A percentile compares a stretch with the other conserved stretches of the same genome.
Evolutionary conservation across 2,797 vertebrate species (phyloP).

Genomic region (Chrosomus eos): DNA sequence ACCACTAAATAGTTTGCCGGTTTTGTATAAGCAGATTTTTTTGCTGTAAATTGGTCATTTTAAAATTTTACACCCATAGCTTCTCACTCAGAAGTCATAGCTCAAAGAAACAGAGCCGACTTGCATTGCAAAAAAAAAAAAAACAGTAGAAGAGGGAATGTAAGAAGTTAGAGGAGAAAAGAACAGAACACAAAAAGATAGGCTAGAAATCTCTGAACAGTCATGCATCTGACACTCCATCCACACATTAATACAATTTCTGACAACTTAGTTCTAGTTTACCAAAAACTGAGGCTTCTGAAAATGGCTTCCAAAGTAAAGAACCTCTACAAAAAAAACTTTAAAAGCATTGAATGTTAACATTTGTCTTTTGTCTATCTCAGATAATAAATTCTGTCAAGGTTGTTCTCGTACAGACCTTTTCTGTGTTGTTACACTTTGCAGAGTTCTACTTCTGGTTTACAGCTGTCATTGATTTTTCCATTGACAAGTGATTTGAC

Average conservation of each 20-base stretch:
- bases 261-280: neutral
- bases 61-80: neutral
- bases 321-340: neutral
- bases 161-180: neutral
- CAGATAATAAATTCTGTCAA: neutral
- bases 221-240: neutral
- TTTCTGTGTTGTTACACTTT: neutral
- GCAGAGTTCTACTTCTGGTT: neutral
- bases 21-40: neutral
- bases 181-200: neutral
- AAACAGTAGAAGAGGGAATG: neutral
- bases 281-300: neutral
- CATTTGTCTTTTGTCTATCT: neutral
- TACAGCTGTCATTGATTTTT: neutral
- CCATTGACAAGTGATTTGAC: neutral
- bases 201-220: neutral
- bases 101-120: neutral
- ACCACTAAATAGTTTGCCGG: neutral
- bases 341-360: neutral
- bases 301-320: neutral
- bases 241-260: constrained; percentile 2
- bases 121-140: neutral
- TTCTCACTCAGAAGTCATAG: neutral
- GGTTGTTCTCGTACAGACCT: neutral
- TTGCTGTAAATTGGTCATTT: neutral